These are phyloP conservation scores for Phortica okadai DNA, from an alignment of 2,888 invertebrate genomes.

Conservation along the genomic window DNA sequence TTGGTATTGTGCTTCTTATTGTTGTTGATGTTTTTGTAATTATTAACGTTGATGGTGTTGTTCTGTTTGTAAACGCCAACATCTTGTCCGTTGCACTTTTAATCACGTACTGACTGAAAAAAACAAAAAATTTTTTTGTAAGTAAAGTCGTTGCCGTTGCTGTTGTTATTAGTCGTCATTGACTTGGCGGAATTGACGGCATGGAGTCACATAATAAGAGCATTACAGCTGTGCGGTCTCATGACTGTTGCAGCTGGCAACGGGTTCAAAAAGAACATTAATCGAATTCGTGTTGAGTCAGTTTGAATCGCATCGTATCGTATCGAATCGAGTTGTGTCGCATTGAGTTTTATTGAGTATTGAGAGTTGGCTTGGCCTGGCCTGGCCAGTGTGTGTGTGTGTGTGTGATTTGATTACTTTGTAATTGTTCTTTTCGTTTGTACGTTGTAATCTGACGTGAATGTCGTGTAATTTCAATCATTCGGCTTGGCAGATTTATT, in stretches of 20 bases:
- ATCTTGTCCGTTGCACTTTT: constrained; percentile 30
- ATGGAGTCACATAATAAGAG: not conserved
- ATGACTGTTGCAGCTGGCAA: constrained; percentile 2
- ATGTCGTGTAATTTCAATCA: too few species aligned
- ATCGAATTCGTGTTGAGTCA: constrained; percentile 4
- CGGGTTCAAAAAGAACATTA: constrained; percentile 19
- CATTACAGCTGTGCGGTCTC: too few species aligned
- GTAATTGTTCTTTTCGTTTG: too few species aligned
- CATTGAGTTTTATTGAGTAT: not conserved
- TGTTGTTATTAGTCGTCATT: not conserved
- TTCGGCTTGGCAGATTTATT: too few species aligned
- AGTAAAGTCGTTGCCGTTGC: not conserved
- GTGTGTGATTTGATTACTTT: too few species aligned
- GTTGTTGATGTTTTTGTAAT: not conserved
- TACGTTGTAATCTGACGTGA: too few species aligned
- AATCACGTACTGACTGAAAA: constrained; percentile 12
- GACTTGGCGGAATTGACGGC: not conserved
- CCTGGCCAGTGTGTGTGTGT: too few species aligned
- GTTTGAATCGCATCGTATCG: not conserved
- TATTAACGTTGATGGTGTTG: not conserved
- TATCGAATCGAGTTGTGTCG: not conserved
- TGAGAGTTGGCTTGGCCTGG: not conserved
- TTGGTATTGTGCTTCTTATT: not conserved
- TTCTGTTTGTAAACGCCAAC: constrained; percentile 38
- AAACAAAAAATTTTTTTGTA: not conserved